Evolutionary conservation across 92 coral and sea anemone genomes (phyloP), one percentile per base, ranked within the genome.

Genomic region (Porites rus): DNA sequence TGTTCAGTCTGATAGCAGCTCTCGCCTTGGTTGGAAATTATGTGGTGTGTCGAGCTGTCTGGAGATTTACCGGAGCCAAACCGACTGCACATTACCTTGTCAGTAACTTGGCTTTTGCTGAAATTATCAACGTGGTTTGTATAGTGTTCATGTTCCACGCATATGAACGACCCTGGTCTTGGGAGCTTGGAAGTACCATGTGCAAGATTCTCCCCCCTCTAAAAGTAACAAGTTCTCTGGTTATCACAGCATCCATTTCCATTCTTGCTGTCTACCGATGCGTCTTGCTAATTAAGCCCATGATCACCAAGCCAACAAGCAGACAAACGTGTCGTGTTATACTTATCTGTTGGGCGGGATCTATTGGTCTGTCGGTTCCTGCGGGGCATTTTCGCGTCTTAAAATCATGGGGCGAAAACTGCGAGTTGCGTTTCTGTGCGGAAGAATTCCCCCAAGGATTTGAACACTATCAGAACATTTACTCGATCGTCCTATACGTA

Each of bases 71-170:
- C 13, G 75, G 76, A 51, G 10, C 76, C 67, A 85, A 85, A 66
- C 88, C 88, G 17, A 54, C 52, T 10, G 82, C 88, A 11, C 68
- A 76, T 60, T 69, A 66, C 62, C 20, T 85, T 4, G 88, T 85
- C 68, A 76, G 82, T 53, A 85, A 85, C 61, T 85, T 85, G 84
- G 88, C 88, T 58, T 76, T 77, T 22, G 88, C 88, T 51, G 88
- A 85, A 77, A 75, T 85, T 60, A 60, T 85, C 75, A 56, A 75
- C 69, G 65, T 71, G 51, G 60, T 85, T 38, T 85, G 69, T 68
- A 28, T 77, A 74, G 56, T 76, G 60, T 85, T 76, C 28, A 67
- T 65, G 24, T 66, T 76, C 81, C 87, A 83, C 28, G 62, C 83
- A 64, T 51, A 85, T 17, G 83, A 75, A 24, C 83, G 50, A 46